Evolutionary conservation across 2,113 vertebrate genomes (phyloP), one percentile per base, ranked within the genome.

Genomic region (Misgurnus anguillicaudatus): DNA sequence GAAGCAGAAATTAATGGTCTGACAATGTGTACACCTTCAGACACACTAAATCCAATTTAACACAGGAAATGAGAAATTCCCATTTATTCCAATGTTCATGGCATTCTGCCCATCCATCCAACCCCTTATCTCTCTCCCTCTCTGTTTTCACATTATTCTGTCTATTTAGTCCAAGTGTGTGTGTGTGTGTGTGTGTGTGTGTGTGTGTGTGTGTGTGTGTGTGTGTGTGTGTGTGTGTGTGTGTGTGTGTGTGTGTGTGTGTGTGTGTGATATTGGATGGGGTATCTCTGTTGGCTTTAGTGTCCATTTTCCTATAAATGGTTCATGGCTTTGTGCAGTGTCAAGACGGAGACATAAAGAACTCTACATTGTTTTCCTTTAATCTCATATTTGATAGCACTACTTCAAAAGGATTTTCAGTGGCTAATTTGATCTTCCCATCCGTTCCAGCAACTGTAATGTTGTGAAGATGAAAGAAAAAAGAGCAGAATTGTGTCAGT

Each of bases 311-410:
- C 14, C 66, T 38, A 58, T 61, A 48, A 70, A 61, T 69, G 42
- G 41, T 45, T 51, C 42, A 9, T 45, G 51, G 63, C 51, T 8
- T 31, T 31, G 36, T 3, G 2, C 36, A 19, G 13, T 55, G 19
- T 67, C 75, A 42, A 11, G 4, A 58, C 38, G 58, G 38, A 24
- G 6, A 21, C 1, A 41, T 0, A 57, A 53, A 1, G 82, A 89
- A 85, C 86, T 86, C 86, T 90, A 90, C 88, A 89, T 85, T 85
- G 87, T 73, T 78, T 57, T 64, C 66, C 84, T 85, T 88, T 90
- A 89, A 90, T 90, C 88, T 89, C 83, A 85, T 85, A 84, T 87
- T 87, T 90, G 89, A 89, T 89, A 74, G 89, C 87, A 82, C 84
- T 63, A 89, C 88, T 90, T 87, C 85, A 89, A 89, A 90, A 89